These are phyloP conservation scores for Vireo altiloquus DNA, from an alignment of 2,113 vertebrate species.

Conservation along the genomic window DNA sequence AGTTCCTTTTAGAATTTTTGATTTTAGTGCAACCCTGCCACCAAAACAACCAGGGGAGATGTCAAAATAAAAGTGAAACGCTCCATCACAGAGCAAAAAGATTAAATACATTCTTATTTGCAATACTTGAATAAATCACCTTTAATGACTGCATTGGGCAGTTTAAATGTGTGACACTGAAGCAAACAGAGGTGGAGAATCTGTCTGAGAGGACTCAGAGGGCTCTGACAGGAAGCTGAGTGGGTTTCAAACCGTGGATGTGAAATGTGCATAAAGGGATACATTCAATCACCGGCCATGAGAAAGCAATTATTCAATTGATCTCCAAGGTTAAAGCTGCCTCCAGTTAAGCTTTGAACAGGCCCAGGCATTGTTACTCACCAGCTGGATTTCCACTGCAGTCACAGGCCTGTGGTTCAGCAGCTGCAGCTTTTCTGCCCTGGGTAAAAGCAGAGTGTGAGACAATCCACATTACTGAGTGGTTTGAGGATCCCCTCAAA, in stretches of 20 bases:
- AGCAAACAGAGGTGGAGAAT: neutral
- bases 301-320: constrained; percentile 2
- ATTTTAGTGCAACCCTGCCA: neutral
- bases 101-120: neutral
- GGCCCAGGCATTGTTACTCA: constrained; percentile 65
- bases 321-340: neutral
- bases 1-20: neutral
- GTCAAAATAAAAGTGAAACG: neutral
- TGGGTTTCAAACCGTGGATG: neutral
- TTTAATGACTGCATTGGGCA: neutral
- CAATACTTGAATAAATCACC: neutral
- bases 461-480: neutral
- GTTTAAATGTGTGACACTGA: neutral
- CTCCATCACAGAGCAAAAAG: neutral
- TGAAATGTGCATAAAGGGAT: neutral
- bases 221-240: neutral
- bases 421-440: constrained; percentile 95
- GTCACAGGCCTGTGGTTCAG: constrained; percentile 93
- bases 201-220: neutral
- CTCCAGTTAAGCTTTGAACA: neutral
- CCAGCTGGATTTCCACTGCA: constrained; percentile 96
- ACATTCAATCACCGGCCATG: neutral
- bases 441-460: constrained; percentile 53
- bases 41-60: neutral
- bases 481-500: neutral